Conservation (phyloP, 2,797 vertebrate species). For the Orestias chungarensis region DNA sequence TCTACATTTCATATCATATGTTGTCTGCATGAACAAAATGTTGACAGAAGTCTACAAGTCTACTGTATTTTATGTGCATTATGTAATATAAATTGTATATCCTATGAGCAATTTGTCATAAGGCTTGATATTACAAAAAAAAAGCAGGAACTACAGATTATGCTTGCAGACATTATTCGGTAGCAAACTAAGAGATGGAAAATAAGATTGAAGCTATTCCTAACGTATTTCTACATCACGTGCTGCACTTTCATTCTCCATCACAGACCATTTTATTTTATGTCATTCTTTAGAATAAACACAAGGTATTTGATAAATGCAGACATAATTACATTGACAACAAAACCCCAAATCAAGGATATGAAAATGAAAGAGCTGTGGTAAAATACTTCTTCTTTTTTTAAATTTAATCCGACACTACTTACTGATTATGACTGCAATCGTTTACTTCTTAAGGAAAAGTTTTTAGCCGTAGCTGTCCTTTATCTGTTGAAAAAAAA, state of each 20-base stretch:
- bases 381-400: not conserved
- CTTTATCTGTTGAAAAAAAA: not conserved
- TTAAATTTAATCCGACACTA: not conserved
- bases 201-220: too few species aligned
- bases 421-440: not conserved
- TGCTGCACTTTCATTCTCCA: not conserved
- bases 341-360: not conserved
- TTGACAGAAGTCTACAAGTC: not conserved
- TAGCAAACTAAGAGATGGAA: not conserved
- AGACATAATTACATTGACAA: not conserved
- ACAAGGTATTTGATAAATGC: not conserved
- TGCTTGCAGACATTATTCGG: not conserved
- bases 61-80: not conserved
- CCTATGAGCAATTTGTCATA: not conserved
- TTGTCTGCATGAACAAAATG: not conserved
- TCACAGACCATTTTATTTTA: not conserved
- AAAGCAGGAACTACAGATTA: not conserved
- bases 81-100: not conserved
- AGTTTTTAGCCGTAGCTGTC: not conserved
- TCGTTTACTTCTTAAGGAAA: not conserved
- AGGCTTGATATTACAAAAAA: not conserved
- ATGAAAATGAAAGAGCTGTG: not conserved
- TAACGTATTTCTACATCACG: too few species aligned
- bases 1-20: not conserved
- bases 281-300: not conserved